Conservation (phyloP, 1,140 invertebrate genomes). For the Drosophila equinoxialis region DNA sequence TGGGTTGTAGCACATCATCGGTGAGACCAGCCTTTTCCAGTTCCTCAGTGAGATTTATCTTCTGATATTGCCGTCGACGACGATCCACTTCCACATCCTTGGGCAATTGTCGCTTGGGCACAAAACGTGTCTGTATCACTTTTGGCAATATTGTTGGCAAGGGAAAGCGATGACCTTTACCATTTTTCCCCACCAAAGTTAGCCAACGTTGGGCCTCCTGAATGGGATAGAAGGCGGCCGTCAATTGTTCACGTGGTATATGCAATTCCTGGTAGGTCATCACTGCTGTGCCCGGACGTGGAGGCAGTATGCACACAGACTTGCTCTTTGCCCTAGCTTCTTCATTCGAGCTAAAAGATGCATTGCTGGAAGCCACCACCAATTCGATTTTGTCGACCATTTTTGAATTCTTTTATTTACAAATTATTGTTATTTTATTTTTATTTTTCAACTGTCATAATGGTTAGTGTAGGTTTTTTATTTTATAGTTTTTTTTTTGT, state of each 20-base stretch:
- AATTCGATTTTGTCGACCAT: not conserved
- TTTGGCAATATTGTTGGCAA: constrained; percentile 75
- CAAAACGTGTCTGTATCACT: constrained; percentile 66
- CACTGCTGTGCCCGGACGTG: constrained; percentile 60
- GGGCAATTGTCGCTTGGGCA: constrained; percentile 66
- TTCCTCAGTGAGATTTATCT: constrained; percentile 60
- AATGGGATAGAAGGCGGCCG: constrained; percentile 57
- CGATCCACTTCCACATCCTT: constrained; percentile 80
- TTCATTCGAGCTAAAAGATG: not conserved
- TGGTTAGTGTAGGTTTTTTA: not conserved
- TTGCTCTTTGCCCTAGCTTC: not conserved
- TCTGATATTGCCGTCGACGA: constrained; percentile 60
- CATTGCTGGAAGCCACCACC: not conserved
- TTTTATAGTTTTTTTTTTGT: not conserved
- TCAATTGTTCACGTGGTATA: constrained; percentile 59
- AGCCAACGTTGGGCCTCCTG: constrained; percentile 77
- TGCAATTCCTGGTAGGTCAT: constrained; percentile 61
- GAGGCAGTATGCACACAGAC: constrained; percentile 61
- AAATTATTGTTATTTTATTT: not conserved
- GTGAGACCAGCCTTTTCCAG: constrained; percentile 57
- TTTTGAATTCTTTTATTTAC: not conserved
- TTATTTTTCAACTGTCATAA: constrained; percentile 1
- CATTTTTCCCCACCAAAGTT: constrained; percentile 55
- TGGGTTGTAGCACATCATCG: constrained; percentile 61
- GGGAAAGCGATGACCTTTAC: constrained; percentile 66